A percentile compares a stretch with the other conserved stretches of the same genome.
phyloP scores from a whole-genome alignment of 2,888 invertebrate species.

The Dicranocentrus wangi region DNA sequence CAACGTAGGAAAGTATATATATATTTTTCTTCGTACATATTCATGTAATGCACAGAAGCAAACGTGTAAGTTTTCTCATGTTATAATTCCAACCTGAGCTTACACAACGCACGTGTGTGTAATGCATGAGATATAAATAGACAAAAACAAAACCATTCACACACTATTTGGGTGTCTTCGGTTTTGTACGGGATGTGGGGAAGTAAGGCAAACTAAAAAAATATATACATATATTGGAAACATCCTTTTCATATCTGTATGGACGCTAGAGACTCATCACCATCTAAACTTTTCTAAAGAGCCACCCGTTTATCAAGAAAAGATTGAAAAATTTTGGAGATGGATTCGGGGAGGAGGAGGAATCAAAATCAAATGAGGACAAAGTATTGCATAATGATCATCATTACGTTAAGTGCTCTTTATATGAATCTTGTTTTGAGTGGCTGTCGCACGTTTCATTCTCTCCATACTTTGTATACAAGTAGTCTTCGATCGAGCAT shows the following conservation, averaged over 20 bases:
- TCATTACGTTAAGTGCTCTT: too few species aligned
- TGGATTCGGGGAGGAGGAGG: too few species aligned
- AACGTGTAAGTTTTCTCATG: not conserved
- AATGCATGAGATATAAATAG: conserved; percentile 47
- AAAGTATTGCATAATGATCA: too few species aligned
- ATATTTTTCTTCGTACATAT: conserved; percentile 5
- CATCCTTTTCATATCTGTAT: not conserved
- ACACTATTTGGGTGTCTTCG: not conserved
- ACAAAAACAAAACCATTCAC: not conserved
- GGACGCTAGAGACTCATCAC: not conserved
- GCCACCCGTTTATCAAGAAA: not conserved
- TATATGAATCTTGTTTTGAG: too few species aligned
- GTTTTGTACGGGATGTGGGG: not conserved
- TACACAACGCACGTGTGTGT: conserved; percentile 24
- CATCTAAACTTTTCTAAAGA: too few species aligned
- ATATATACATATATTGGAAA: not conserved
- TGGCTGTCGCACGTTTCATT: too few species aligned
- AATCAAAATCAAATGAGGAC: too few species aligned
- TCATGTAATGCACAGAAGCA: not conserved
- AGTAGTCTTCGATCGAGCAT: too few species aligned
- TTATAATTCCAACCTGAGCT: not conserved
- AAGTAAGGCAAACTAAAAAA: not conserved
- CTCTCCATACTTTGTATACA: too few species aligned
- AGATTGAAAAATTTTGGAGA: not conserved
- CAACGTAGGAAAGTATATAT: too few species aligned